Evolutionary conservation across 2,888 invertebrate genomes (phyloP).

Genomic region (Magallana nippona): DNA sequence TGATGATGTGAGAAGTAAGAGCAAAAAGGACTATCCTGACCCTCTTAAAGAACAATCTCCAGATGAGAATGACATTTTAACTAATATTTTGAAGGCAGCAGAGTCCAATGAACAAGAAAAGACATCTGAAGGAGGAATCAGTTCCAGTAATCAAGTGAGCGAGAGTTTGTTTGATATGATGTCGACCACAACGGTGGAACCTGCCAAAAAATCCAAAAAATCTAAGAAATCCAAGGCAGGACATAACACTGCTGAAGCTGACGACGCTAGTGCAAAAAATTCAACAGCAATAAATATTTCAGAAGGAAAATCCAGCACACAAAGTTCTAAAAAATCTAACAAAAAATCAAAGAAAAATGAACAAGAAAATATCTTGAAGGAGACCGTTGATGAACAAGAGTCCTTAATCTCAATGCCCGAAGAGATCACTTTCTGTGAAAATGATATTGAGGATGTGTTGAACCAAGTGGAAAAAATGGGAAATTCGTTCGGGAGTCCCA

Average conservation of each 20-base stretch:
- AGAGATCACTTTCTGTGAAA: constrained; percentile 73
- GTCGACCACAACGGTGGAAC: constrained; percentile 8
- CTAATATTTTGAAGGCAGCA: constrained; percentile 17
- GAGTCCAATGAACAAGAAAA: constrained; percentile 32
- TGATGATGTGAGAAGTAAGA: constrained; percentile 29
- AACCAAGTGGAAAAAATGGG: constrained; percentile 76
- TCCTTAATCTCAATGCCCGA: constrained; percentile 65
- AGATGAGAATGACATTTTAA: constrained; percentile 38
- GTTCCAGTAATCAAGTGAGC: constrained; percentile 47
- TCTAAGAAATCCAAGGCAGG: constrained; percentile 46
- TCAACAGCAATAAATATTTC: neutral
- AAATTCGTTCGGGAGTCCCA: constrained; percentile 50
- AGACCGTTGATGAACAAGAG: constrained; percentile 43
- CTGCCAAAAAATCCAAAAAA: constrained; percentile 44
- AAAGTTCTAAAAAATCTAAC: constrained; percentile 34
- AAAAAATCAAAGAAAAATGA: constrained; percentile 36
- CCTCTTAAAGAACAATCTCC: constrained; percentile 7
- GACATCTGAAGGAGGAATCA: neutral
- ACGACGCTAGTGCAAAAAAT: neutral
- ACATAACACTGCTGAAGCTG: constrained; percentile 13
- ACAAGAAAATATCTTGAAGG: constrained; percentile 28
- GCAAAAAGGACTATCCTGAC: constrained; percentile 8
- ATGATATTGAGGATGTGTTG: constrained; percentile 74
- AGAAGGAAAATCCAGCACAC: constrained; percentile 1
- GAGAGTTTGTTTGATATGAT: constrained; percentile 55